Evolutionary conservation across 2,797 vertebrate species (phyloP), one percentile per base, ranked within the genome.

Genomic region (Epinephelus awoara): DNA sequence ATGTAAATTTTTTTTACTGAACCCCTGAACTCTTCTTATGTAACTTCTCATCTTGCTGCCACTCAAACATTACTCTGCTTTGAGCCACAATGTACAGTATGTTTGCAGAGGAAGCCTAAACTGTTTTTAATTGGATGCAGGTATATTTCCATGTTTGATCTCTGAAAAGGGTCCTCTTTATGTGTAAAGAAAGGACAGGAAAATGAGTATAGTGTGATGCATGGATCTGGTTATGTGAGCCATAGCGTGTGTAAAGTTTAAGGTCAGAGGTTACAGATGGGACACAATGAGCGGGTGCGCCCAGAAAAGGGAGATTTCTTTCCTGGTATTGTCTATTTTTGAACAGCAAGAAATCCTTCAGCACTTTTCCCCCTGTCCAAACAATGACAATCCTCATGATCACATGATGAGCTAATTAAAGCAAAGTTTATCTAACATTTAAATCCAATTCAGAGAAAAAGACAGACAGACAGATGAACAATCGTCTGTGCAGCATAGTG

Each of bases 191-290:
- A 44, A 70, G 55, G 46, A 83, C 18, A 52, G 71, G 66, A 54
- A 70, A 42, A 64, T 34, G 13, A 70, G 38, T 10, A 18, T 11
- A 49, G 51, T 51, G 56, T 71, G 56, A 75, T 47, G 76, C 52
- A 68, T 79, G 82, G 77, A 77, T 71, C 58, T 82, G 50, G 72
- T 77, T 85, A 83, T 79, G 67, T 83, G 82, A 88, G 69, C 82
- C 59, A 76, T 40, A 29, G 57, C 3, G 5, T 51, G 46, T 71
- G 68, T 77, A 84, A 58, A 49, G 73, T 82, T 79, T 52, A 50
- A 74, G 80, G 82, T 89, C 78, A 88, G 51, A 84, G 56, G 85
- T 91, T 47, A 84, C 84, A 87, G 75, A 87, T 89, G 83, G 84
- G 84, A 88, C 85, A 85, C 82, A 68, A 80, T 76, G 75, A 72